A percentile compares a stretch with the other conserved stretches of the same genome.
phyloP scores from a whole-genome alignment of 2,113 vertebrate genomes.

The Sylvilagus bachmani region DNA sequence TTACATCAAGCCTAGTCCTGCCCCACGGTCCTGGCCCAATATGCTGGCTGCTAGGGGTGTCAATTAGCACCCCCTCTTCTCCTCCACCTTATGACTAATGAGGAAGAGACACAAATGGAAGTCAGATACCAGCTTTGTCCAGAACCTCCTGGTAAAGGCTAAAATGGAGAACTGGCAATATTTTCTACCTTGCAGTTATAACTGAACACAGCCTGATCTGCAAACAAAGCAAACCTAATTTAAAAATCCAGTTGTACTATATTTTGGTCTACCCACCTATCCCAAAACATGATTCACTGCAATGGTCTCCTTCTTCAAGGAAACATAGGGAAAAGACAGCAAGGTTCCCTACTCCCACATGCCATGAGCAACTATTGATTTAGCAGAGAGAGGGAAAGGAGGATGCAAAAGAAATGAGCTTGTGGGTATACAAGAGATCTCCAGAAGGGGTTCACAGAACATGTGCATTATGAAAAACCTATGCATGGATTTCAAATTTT shows the following conservation, averaged over 20 bases:
- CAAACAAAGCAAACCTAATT: not conserved
- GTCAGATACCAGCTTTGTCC: not conserved
- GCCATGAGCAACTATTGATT: not conserved
- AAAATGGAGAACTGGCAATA: not conserved
- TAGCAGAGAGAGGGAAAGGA: not conserved
- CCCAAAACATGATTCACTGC: not conserved
- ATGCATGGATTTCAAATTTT: too few species aligned
- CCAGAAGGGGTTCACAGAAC: too few species aligned
- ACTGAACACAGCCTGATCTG: not conserved
- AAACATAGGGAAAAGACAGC: constrained; percentile 1
- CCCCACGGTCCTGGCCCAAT: not conserved
- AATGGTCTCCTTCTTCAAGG: not conserved
- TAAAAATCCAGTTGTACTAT: not conserved
- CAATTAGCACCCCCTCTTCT: not conserved
- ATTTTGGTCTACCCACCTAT: not conserved
- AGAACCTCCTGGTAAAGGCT: not conserved
- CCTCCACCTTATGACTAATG: not conserved
- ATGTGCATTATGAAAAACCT: too few species aligned
- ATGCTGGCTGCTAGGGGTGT: not conserved
- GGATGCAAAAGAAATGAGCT: not conserved
- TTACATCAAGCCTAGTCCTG: not conserved
- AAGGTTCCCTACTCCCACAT: not conserved
- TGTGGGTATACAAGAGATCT: not conserved
- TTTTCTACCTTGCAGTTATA: not conserved
- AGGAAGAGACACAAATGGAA: constrained; percentile 6